Evolutionary conservation across 1,140 invertebrate genomes (phyloP), one percentile per base, ranked within the genome.

Genomic region (Drosophila saltans): DNA sequence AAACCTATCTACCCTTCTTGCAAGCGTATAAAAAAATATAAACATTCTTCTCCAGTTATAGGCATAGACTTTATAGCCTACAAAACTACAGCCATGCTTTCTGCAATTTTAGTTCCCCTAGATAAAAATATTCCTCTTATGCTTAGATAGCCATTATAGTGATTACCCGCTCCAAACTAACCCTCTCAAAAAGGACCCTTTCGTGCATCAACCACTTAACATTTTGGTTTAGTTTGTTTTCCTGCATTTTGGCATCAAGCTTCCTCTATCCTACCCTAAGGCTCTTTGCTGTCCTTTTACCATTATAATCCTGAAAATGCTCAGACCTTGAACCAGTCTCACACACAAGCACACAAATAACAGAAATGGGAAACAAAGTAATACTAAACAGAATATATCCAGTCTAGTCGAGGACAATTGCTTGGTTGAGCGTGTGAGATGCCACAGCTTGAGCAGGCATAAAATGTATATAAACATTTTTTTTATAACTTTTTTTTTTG

Each of bases 181-280:
- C 45, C 45, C 45, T 52, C 45, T 10, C 21, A 9, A 9, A 52
- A 6, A 52, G 6, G 45, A 52, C n/a, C 45, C 21, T 52, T 52
- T 52, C 45, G 45, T 52, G 45, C 45, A 26, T 52, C 45, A 26
- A 52, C 2, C 45, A 52, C 45, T 52, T 52, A 52, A 52, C 45
- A 52, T 52, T 52, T 52, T 21, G 21, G 21, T 52, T 52, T 52
- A 52, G 45, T 52, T 48, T 52, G 24, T 26, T 52, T 26, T 52
- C 45, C 45, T 52, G 45, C 45, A 52, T 52, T 52, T 52, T 2
- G 45, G 21, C 45, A 26, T 26, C 21, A 52, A 26, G 45, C 21
- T 52, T 52, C 21, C 45, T 52, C 16, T 16, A 16, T 10, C 21
- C 8, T 52, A 26, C 45, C 45, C 45, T 52, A 52, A 52, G 45